Conservation (phyloP, 2,113 vertebrate species). For the Misgurnus anguillicaudatus region DNA sequence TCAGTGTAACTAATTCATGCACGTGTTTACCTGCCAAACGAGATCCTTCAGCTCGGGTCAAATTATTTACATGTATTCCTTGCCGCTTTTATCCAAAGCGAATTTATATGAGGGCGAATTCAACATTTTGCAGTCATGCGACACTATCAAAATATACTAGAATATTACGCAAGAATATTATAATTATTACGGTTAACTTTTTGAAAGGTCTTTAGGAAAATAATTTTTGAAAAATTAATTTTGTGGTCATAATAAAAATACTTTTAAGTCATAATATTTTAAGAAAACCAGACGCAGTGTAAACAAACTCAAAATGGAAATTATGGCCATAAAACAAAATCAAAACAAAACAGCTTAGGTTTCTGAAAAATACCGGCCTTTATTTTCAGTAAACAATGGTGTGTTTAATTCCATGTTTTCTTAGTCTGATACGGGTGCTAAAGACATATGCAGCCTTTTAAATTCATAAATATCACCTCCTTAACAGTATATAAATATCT, state of each 20-base stretch:
- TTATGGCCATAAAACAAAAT: background rate
- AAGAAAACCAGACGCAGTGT: too few relatives aligned
- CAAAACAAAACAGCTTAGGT: background rate
- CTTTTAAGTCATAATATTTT: too few relatives aligned
- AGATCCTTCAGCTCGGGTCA: background rate
- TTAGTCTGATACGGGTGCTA: slow-evolving; percentile 60
- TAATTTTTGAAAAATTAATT: too few relatives aligned
- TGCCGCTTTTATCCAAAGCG: too few relatives aligned
- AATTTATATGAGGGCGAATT: too few relatives aligned
- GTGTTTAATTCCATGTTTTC: slow-evolving; percentile 65
- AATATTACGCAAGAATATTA: too few relatives aligned
- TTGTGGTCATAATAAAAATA: too few relatives aligned
- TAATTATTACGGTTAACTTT: too few relatives aligned
- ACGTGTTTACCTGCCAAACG: background rate
- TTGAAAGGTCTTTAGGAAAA: background rate
- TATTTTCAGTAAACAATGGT: slow-evolving; percentile 75
- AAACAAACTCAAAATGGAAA: background rate
- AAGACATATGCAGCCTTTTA: slow-evolving; percentile 49
- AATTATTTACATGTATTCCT: too few relatives aligned
- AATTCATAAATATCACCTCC: slow-evolving; percentile 72
- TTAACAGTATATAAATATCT: slow-evolving; percentile 74
- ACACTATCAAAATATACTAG: too few relatives aligned
- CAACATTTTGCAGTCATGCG: too few relatives aligned
- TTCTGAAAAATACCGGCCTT: slow-evolving; percentile 76
- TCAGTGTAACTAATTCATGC: background rate